Base-by-base conservation (phyloP, 2,888 invertebrate genomes). In the Octodonta nipae region DNA sequence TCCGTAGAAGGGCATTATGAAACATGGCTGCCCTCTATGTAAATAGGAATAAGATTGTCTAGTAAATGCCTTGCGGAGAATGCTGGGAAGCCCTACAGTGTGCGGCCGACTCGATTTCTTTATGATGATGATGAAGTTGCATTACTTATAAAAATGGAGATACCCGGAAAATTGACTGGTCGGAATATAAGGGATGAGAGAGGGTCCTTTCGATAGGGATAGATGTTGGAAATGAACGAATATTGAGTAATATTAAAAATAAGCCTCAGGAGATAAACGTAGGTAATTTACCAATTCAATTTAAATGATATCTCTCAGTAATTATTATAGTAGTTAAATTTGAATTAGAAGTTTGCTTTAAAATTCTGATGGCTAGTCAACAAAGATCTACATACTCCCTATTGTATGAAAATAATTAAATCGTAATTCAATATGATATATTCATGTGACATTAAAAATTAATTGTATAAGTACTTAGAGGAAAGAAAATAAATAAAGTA, bases 1-100 rank as follows among this genome's bases (percentile, higher is more conserved):
- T 50, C 43, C 37, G n/a, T n/a, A n/a, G n/a, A 35, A 38, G 44
- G 46, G 49, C 46, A 49, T 49, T 50, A 47, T 42, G 45, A 41
- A 46, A 36, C 42, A 43, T 46, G 44, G 46, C 44, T 47, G 46
- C 45, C 49, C 49, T 47, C 47, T 48, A 51, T 51, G 51, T 47
- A 51, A 51, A 51, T 51, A 51, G 38, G 49, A n/a, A n/a, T n/a
- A 49, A 51, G 51, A 51, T 50, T 50, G 49, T 49, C 47, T 46
- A 42, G 41, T 41, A 42, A 42, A 42, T 39, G 42, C 38, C 40
- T 36, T 40, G 29, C 40, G 41, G 42, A 33, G 22, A 11, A 22
- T 22, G 29, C 27, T 22, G 11, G 17, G 40, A 42, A 40, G 36
- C 37, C 35, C 37, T 33, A 36, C 36, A 17, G n/a, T n/a, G n/a